Conservation (phyloP, 2,888 invertebrate genomes). For the Cataglyphis rosenhaueri region DNA sequence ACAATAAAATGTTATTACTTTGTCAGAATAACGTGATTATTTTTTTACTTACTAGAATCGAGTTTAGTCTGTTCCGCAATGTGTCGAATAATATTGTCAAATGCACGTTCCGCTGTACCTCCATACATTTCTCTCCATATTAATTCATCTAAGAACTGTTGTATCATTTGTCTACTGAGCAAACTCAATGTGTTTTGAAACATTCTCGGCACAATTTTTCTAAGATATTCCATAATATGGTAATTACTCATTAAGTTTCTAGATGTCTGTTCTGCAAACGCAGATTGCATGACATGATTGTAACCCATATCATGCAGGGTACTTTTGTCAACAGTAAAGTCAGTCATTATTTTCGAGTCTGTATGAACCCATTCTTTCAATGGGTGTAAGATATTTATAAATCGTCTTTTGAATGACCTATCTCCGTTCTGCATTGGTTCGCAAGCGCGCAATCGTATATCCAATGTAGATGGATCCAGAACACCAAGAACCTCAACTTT, state of each 20-base stretch:
- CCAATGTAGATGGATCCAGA: slow-evolving; percentile 89
- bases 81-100: slow-evolving; percentile 92
- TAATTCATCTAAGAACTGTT: slow-evolving; percentile 95
- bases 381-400: slow-evolving; percentile 93
- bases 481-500: slow-evolving; percentile 96
- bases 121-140: slow-evolving; percentile 96
- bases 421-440: slow-evolving; percentile 93
- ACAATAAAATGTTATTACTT: background rate
- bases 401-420: slow-evolving; percentile 92
- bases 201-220: slow-evolving; percentile 95
- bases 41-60: slow-evolving; percentile 87
- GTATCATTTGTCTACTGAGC: slow-evolving; percentile 94
- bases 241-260: slow-evolving; percentile 89
- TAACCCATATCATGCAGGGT: slow-evolving; percentile 93
- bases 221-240: slow-evolving; percentile 94
- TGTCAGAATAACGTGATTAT: background rate
- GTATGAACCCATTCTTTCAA: slow-evolving; percentile 92
- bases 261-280: slow-evolving; percentile 86
- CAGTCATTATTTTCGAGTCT: slow-evolving; percentile 92
- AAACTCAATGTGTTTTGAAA: slow-evolving; percentile 95
- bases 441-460: slow-evolving; percentile 92
- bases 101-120: slow-evolving; percentile 91
- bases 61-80: slow-evolving; percentile 92
- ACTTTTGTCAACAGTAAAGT: slow-evolving; percentile 93
- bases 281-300: slow-evolving; percentile 89